Evolutionary conservation across 2,113 vertebrate species (phyloP), one percentile per base, ranked within the genome.

Genomic region (Tonatia bakeri): DNA sequence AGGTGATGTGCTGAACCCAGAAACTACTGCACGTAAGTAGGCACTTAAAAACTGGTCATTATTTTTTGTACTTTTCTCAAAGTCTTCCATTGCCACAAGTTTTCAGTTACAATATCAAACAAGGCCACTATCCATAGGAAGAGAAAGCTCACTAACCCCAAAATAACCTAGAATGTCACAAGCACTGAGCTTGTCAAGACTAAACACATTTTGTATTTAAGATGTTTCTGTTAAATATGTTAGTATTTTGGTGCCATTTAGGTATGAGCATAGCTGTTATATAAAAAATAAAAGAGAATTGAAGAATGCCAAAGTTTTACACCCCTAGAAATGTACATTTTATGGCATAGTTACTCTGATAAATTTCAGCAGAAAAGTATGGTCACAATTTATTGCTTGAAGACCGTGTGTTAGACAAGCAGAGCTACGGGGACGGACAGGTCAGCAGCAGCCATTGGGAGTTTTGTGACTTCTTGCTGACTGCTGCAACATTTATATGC

Each of bases 191-290:
- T 47, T 96, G 80, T 80, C 36, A 80, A 93, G 40, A 65, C 65
- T n/a, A 69, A 90, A 86, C 9, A 93, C 36, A 72, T 89, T 93
- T 95, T 96, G 31, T n/a, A 80, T 50, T 95, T 94, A 90, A 76
- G 89, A 83, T 47, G 3, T 75, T 89, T 95, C 38, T 87, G 45
- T 87, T 91, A 86, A 85, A 56, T 95, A 69, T 96, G 95, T 38
- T 59, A 87, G 75, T 89, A 90, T 93, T 97, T 92, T 84, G 72
- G 22, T 97, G 76, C 47, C 72, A 91, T 94, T 96, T 95, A 87
- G 10, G 4, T 87, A 89, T 86, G 38, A 91, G 0, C 54, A 93
- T 79, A 85, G 67, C 54, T 79, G 45, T 85, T 86, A 72, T 5
- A 59, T 94, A 82, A 94, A 92, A 84, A 87, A 90, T 69, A 80